Conservation (phyloP, 2,888 invertebrate genomes). For the Apamea monoglypha region DNA sequence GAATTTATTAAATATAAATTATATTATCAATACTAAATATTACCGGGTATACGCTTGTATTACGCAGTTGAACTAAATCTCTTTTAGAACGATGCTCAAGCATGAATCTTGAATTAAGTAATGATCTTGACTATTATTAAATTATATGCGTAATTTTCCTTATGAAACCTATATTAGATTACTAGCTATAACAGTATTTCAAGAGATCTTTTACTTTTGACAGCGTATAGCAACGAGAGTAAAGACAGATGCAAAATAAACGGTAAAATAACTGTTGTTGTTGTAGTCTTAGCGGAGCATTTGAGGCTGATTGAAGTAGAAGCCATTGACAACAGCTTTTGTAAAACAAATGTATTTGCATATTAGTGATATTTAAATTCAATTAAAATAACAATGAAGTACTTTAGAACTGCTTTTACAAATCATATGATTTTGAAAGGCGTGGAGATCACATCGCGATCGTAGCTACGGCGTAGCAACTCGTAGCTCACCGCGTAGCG, state of each 20-base stretch:
- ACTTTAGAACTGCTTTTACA: background rate
- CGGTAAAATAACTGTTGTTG: background rate
- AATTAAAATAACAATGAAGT: background rate
- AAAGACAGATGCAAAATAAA: background rate
- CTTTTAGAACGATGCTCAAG: background rate
- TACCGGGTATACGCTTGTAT: background rate
- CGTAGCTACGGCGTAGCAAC: constrained; percentile 1
- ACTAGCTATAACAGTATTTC: background rate
- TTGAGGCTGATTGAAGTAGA: background rate
- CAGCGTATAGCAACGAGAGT: background rate
- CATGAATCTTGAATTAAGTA: background rate
- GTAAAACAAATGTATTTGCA: background rate
- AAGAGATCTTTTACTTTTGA: background rate
- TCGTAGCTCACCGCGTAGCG: background rate
- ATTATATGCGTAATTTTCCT: background rate
- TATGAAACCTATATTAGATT: background rate
- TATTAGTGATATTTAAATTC: background rate
- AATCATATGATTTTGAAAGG: background rate
- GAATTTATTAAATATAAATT: background rate
- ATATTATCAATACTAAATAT: too few species aligned
- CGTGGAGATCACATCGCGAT: background rate
- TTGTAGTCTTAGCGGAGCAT: background rate
- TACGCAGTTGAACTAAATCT: background rate
- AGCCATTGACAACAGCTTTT: background rate
- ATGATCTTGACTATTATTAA: background rate